phyloP scores from a whole-genome alignment of 2,113 vertebrate species.

The Sminthopsis crassicaudata region DNA sequence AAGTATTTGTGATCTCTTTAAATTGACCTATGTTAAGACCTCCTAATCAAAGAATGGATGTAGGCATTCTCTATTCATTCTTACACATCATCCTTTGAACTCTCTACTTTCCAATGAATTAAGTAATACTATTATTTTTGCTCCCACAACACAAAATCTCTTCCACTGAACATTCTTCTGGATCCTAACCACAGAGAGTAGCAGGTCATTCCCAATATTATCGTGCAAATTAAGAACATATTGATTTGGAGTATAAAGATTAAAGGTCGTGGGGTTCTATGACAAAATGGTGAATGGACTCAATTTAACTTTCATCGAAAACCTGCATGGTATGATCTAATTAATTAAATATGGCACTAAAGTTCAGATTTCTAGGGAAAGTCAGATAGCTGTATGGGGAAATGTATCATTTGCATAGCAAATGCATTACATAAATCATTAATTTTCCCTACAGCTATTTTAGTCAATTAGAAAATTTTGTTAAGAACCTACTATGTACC shows the following conservation, averaged over 20 bases:
- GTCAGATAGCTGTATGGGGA: background rate
- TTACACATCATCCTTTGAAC: background rate
- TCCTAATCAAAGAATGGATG: background rate
- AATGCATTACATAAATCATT: background rate
- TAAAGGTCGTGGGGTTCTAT: background rate
- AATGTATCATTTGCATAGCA: background rate
- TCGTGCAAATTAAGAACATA: background rate
- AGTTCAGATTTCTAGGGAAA: background rate
- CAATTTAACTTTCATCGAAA: background rate
- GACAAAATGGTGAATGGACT: background rate
- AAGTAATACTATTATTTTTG: background rate
- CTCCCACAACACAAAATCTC: background rate
- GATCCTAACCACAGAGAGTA: background rate
- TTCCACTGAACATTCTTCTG: background rate
- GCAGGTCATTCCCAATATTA: background rate
- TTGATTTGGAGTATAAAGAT: background rate
- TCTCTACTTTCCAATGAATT: background rate
- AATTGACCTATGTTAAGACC: background rate
- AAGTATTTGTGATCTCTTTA: background rate
- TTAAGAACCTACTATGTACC: background rate
- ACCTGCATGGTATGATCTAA: background rate
- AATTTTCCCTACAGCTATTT: background rate
- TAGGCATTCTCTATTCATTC: background rate
- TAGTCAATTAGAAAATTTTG: background rate
- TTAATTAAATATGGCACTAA: background rate